Conservation (phyloP, 2,888 invertebrate species). For the Xestia sexstrigata region DNA sequence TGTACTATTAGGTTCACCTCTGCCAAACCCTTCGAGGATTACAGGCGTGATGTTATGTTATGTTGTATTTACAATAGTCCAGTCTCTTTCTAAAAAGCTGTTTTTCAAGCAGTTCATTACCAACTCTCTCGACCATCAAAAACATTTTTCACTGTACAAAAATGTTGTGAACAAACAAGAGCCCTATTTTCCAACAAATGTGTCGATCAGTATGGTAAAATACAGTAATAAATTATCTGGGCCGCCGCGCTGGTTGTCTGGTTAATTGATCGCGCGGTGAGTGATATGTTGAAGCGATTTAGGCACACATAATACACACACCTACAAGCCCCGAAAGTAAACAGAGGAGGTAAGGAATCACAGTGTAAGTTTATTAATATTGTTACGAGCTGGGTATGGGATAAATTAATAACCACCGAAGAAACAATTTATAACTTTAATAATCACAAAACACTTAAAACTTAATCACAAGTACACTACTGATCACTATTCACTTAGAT, state of each 20-base stretch:
- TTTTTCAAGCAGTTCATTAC: not conserved
- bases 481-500: too few species aligned
- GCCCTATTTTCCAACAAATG: constrained; percentile 10
- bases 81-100: not conserved
- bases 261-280: constrained; percentile 28
- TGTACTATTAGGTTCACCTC: too few species aligned
- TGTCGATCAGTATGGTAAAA: constrained; percentile 25
- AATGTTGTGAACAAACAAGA: not conserved
- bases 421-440: too few species aligned
- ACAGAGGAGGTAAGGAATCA: too few species aligned
- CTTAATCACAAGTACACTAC: too few species aligned
- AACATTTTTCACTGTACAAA: not conserved
- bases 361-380: too few species aligned
- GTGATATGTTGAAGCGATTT: constrained; percentile 16
- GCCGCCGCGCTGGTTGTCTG: constrained; percentile 5
- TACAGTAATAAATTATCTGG: constrained; percentile 41
- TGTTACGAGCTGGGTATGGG: too few species aligned
- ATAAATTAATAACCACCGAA: too few species aligned
- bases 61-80: not conserved
- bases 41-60: too few species aligned
- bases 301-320: not conserved
- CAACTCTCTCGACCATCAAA: not conserved
- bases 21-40: too few species aligned
- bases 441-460: too few species aligned
- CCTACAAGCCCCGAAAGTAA: too few species aligned